A percentile compares a stretch with the other conserved stretches of the same genome.
These are phyloP conservation scores for Murina feae DNA, from an alignment of 2,113 vertebrate genomes.

Conservation along the genomic window DNA sequence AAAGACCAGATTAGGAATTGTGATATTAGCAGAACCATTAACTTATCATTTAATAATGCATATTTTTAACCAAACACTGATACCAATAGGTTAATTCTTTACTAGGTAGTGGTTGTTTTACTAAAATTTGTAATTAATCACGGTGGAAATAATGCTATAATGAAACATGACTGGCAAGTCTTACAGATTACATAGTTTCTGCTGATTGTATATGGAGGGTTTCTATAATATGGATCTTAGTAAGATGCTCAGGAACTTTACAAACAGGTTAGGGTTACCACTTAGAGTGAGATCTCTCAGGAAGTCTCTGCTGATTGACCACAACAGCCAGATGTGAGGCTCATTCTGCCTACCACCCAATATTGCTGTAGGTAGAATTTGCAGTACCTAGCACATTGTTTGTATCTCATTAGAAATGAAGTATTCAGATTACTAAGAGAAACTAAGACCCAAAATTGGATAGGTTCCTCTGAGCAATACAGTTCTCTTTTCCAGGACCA, in stretches of 20 bases:
- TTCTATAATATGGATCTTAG: background rate
- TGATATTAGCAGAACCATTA: background rate
- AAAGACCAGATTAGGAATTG: background rate
- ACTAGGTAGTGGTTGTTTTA: constrained; percentile 16
- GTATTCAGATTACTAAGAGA: background rate
- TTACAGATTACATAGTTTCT: constrained; percentile 44
- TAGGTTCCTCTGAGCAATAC: background rate
- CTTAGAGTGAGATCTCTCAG: background rate
- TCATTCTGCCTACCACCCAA: background rate
- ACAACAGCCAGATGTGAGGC: background rate
- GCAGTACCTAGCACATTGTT: background rate
- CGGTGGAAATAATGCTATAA: constrained; percentile 61
- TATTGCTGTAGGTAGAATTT: background rate
- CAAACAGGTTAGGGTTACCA: background rate
- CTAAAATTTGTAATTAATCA: constrained; percentile 68
- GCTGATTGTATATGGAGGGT: fast-evolving
- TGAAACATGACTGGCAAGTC: constrained; percentile 54
- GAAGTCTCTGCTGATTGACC: background rate
- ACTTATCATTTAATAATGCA: constrained; percentile 55
- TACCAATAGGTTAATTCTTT: constrained; percentile 64
- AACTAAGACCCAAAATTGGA: background rate
- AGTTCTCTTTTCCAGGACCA: constrained; percentile 4
- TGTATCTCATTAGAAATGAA: background rate
- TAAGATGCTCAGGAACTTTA: background rate
- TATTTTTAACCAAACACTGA: constrained; percentile 56